Evolutionary conservation across 2,888 invertebrate genomes (phyloP).

Genomic region (Allygus modestus): DNA sequence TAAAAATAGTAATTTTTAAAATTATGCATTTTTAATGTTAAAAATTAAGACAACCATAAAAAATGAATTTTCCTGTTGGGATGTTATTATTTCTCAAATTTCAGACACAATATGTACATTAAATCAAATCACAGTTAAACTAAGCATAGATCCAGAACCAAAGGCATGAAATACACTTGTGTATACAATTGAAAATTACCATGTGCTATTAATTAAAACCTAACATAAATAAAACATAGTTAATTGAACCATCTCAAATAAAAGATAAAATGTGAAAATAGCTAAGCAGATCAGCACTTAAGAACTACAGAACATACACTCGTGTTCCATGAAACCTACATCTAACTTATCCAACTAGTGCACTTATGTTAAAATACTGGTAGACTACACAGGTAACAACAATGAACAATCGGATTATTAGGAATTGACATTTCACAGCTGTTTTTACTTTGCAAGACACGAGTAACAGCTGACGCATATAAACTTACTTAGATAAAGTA

Average conservation of each 20-base stretch:
- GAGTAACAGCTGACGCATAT: neutral
- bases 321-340: neutral
- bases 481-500: neutral
- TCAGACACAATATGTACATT: no score
- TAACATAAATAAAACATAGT: no score
- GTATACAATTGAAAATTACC: neutral
- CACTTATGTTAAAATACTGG: conserved; percentile 45
- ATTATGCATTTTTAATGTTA: no score
- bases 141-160: neutral
- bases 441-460: conserved; percentile 19
- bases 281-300: conserved; percentile 8
- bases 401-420: conserved; percentile 14
- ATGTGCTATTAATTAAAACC: no score
- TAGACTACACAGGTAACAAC: conserved; percentile 48
- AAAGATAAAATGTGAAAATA: neutral
- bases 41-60: no score
- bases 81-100: no score
- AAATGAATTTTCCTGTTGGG: no score
- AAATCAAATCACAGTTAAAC: neutral
- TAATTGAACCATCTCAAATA: no score
- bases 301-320: neutral
- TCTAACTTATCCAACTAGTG: conserved; percentile 20
- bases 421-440: conserved; percentile 31
- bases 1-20: no score
- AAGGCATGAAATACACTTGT: neutral